Evolutionary conservation across 2,113 vertebrate species (phyloP), one percentile per base, ranked within the genome.

Genomic region (Aldabrachelys gigantea): DNA sequence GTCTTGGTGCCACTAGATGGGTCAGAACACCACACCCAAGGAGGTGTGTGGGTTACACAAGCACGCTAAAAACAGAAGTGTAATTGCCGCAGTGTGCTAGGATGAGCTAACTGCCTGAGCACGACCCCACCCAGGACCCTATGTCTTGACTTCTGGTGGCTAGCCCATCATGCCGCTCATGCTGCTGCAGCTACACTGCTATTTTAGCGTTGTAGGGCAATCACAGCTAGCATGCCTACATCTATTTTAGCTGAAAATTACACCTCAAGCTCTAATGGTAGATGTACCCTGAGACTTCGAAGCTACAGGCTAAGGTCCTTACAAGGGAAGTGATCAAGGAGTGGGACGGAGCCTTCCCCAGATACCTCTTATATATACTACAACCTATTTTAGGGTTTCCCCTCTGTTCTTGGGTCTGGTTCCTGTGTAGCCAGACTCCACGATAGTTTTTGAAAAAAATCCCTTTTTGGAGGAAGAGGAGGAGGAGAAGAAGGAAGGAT

Each of bases 301-400:
- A 92, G 49, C 90, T 41, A 80, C 4, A 78, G 17, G 52, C 6
- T 21, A 5, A 83, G 6, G 13, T 91, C 31, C 69, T 90, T 38
- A 38, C 44, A 35, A 16, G 38, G 8, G 83, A 84, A 59, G 50
- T 11, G 35, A 93, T 11, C 41, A 69, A 86, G 79, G 87, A 86
- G 7, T 62, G 19, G 69, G 84, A 92, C 3, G 90, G 27, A 1
- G 12, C 4, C 21, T 62, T 56, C 5, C 1, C 1, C 0, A 0
- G 69, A 82, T 11, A 93, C 89, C 38, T 84, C 89, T 92, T 89
- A 81, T 38, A 82, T 6, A 85, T 91, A 80, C 24, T 10, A 24
- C 69, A 86, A 85, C 59, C 62, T 52, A 80, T 56, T 14, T 31
- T 75, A 17, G 25, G 6, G 50, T n/a, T 89, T 89, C n/a, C 49